phyloP scores from a whole-genome alignment of 2,113 vertebrate genomes.

The Cynopterus brachyotis region DNA sequence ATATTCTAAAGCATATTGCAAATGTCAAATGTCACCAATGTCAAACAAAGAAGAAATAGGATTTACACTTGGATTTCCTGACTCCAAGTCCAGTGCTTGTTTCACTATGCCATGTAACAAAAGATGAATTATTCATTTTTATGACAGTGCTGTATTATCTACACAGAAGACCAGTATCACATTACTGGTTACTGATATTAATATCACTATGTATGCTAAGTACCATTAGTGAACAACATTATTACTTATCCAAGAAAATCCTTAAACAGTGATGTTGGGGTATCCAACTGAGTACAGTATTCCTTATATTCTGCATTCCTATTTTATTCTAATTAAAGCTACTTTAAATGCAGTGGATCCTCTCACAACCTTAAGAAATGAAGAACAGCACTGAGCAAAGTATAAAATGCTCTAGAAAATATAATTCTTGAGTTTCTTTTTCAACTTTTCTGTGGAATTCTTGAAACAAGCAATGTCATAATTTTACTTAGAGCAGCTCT shows the following conservation, averaged over 20 bases:
- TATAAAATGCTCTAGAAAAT: background rate
- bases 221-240: background rate
- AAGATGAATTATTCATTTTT: conserved; percentile 69
- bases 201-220: conserved; percentile 55
- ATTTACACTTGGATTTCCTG: background rate
- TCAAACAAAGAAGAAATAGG: background rate
- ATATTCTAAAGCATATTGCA: background rate
- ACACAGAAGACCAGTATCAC: conserved; percentile 38
- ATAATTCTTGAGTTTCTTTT: background rate
- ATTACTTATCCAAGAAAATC: conserved; percentile 61
- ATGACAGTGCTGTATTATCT: conserved; percentile 59
- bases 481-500: background rate
- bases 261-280: background rate
- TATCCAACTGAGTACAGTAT: background rate
- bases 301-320: background rate
- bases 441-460: background rate
- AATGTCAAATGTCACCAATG: background rate
- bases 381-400: background rate
- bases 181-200: conserved; percentile 67
- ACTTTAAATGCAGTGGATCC: background rate
- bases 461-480: background rate
- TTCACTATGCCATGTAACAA: background rate
- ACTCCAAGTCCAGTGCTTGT: background rate
- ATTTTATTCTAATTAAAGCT: conserved; percentile 43
- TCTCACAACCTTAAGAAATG: background rate